These are phyloP conservation scores for Drosophila villosipedis DNA, from an alignment of 2,888 invertebrate genomes.

Conservation along the genomic window DNA sequence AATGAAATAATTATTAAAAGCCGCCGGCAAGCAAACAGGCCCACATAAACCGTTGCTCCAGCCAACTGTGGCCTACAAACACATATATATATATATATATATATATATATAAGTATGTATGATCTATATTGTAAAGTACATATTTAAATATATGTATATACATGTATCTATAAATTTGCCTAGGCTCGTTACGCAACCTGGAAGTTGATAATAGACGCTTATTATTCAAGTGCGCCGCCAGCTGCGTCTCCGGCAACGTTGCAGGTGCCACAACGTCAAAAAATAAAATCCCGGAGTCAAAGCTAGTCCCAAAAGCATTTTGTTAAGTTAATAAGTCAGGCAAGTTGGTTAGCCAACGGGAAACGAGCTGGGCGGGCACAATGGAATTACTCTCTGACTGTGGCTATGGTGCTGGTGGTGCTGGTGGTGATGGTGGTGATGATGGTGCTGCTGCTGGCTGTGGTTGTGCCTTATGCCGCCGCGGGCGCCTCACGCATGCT, in stretches of 20 bases:
- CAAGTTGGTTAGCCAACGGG: constrained; percentile 30
- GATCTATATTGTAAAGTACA: not conserved
- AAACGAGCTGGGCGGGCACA: not conserved
- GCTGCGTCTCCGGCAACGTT: constrained; percentile 52
- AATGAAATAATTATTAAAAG: constrained; percentile 11
- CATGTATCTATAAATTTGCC: constrained; percentile 21
- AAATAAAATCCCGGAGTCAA: not conserved
- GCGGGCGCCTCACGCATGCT: constrained; percentile 58
- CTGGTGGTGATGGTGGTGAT: not conserved
- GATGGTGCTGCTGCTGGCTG: not conserved
- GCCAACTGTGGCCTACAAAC: not conserved
- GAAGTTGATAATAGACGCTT: constrained; percentile 67
- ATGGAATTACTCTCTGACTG: not conserved
- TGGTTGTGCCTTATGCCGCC: constrained; percentile 28
- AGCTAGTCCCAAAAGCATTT: constrained; percentile 36
- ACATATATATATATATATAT: not conserved
- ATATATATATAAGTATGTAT: not conserved
- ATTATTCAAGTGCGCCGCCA: constrained; percentile 71
- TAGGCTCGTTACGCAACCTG: constrained; percentile 43
- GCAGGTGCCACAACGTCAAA: constrained; percentile 61
- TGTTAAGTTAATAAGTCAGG: constrained; percentile 69
- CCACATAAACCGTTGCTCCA: not conserved
- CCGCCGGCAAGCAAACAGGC: constrained; percentile 1
- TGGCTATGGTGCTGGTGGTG: not conserved
- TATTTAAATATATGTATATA: not conserved